Evolutionary conservation across 2,888 invertebrate species (phyloP), one percentile per base, ranked within the genome.

Genomic region (Busseola fusca): DNA sequence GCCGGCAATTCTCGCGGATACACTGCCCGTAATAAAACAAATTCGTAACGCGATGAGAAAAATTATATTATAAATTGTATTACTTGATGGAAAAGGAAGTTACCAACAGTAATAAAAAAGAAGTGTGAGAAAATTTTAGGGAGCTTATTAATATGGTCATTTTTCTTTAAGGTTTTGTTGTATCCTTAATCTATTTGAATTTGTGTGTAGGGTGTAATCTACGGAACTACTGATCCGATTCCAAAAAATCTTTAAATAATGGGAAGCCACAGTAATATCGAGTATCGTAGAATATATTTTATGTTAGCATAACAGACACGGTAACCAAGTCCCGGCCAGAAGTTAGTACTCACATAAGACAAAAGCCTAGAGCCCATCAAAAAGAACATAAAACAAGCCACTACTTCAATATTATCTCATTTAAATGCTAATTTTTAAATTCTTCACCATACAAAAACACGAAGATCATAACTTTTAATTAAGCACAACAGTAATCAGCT

Each of bases 11-110:
- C 59, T 58, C 82, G 69, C 58, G 59, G 73, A 64, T 72, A 34
- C 48, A 42, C 64, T 50, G 30, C 12, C 27, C 21, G 64, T 58
- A 73, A 69, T 82, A 67, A 78, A 80, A 78, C 57, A 73, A 82
- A 78, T 73, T 78, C 48, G 64, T 78, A 82, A 69, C 64, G 79
- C 79, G 40, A 59, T 82, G 63, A 57, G 56, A 69, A 79, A 79
- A 67, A 66, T n/a, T 52, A 65, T 73, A 52, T 62, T 62, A 52
- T 52, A 48, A 48, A 65, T 65, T 73, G 45, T 56, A 25, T 62
- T 52, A 37, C 56, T 56, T 45, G 21, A 56, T 56, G 34, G 16
- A 72, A 60, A 48, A 27, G 10, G 6, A n/a, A 30, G 25, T 9
- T 30, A 52, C 27, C 12, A 10, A 25, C 30, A 54, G 21, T 16